Evolutionary conservation across 2,888 invertebrate genomes (phyloP).

Genomic region (Adela reaumurella): DNA sequence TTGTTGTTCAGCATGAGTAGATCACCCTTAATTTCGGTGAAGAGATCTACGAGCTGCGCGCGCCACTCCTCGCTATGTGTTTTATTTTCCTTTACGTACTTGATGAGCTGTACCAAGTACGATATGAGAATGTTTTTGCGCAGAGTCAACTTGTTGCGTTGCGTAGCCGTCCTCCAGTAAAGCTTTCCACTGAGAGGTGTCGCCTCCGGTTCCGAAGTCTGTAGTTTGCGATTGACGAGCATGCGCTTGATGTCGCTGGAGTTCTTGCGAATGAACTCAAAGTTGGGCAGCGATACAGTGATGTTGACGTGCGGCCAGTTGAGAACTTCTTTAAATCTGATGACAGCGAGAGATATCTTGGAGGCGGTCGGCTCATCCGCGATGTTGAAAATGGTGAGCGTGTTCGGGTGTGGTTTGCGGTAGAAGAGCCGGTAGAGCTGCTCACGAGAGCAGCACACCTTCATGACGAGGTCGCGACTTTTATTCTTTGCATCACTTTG

Average conservation of each 20-base stretch:
- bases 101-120: background rate
- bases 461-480: background rate
- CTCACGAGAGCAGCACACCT: background rate
- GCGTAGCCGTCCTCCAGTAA: background rate
- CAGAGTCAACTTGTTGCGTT: background rate
- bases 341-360: background rate
- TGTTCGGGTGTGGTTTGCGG: background rate
- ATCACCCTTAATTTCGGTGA: background rate
- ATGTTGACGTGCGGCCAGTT: background rate
- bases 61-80: background rate
- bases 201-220: background rate
- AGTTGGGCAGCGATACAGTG: background rate
- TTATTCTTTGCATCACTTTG: too few species aligned
- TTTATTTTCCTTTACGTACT: background rate
- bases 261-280: background rate
- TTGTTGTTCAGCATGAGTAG: background rate
- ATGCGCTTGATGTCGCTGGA: background rate
- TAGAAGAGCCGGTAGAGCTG: background rate
- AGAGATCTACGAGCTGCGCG: background rate
- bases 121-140: background rate
- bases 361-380: background rate
- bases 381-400: background rate
- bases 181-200: background rate
- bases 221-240: background rate
- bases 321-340: background rate